Conservation (phyloP, 1,140 invertebrate genomes). For the Drosophila sturtevanti region DNA sequence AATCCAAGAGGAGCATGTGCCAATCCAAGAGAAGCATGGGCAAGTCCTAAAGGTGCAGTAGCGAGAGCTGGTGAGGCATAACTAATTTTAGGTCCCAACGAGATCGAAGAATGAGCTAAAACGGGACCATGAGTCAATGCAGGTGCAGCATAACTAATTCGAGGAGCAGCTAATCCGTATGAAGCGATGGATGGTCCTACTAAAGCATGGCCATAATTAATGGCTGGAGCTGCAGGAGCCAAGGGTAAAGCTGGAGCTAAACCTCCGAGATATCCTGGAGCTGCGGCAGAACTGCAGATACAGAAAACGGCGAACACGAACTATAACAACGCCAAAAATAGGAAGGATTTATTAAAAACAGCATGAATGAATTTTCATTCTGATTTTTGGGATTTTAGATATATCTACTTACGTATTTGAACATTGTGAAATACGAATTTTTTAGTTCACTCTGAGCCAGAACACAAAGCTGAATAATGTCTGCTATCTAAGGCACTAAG, state of each 20-base stretch:
- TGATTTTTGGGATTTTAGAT: too few relatives aligned
- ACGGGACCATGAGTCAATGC: constrained; percentile 46
- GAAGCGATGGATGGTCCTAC: constrained; percentile 42
- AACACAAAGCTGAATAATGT: constrained; percentile 75
- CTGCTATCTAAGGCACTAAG: constrained; percentile 41
- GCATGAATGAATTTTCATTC: not conserved
- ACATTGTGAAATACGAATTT: constrained; percentile 50
- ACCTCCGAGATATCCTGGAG: constrained; percentile 72
- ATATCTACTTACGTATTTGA: constrained; percentile 69
- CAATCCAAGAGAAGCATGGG: constrained; percentile 22
- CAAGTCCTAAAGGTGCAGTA: constrained; percentile 1
- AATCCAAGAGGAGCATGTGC: constrained; percentile 30
- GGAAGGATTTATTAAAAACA: too few relatives aligned
- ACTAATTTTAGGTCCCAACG: constrained; percentile 32
- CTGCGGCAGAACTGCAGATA: constrained; percentile 69
- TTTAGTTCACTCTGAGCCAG: constrained; percentile 50
- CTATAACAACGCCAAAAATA: constrained; percentile 24
- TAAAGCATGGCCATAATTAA: constrained; percentile 40
- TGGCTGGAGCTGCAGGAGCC: constrained; percentile 54
- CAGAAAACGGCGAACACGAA: constrained; percentile 60
- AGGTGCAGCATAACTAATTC: constrained; percentile 29
- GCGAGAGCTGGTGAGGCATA: constrained; percentile 23
- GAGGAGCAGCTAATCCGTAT: constrained; percentile 49
- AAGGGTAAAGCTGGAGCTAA: constrained; percentile 46
- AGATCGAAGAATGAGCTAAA: constrained; percentile 36